Conservation (phyloP, 2,113 vertebrate species). For the Eudyptes chrysolophus region DNA sequence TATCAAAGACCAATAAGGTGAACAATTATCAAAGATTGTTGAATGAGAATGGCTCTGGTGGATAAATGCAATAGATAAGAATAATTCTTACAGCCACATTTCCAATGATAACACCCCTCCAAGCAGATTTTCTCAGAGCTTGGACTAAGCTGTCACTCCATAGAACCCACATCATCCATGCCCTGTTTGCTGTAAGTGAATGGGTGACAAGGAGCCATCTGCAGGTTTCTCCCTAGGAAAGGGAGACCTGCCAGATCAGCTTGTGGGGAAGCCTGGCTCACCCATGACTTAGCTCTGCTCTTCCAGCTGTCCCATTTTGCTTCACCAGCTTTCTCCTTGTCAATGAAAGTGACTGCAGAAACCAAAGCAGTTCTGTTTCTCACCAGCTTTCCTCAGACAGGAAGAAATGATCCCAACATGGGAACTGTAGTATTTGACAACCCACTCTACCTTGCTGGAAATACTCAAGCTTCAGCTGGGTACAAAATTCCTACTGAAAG, state of each 20-base stretch:
- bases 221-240: background rate
- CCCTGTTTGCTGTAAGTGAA: background rate
- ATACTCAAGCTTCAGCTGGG: conserved; percentile 33
- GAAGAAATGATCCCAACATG: conserved; percentile 25
- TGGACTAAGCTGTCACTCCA: background rate
- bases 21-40: background rate
- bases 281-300: background rate
- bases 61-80: background rate
- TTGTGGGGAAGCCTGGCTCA: background rate
- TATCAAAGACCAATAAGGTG: background rate
- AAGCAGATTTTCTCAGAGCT: background rate
- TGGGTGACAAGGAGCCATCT: background rate
- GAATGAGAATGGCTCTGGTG: background rate
- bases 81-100: background rate
- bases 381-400: conserved; percentile 38
- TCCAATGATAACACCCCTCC: background rate
- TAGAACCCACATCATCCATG: background rate
- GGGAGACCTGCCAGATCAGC: background rate
- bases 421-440: conserved; percentile 30
- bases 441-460: conserved; percentile 46
- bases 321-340: conserved; percentile 1
- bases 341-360: background rate
- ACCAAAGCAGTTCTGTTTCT: background rate
- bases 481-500: background rate
- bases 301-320: background rate